These are phyloP conservation scores for Drosophila mojavensis DNA, from an alignment of 1,140 invertebrate species.

Conservation along the genomic window DNA sequence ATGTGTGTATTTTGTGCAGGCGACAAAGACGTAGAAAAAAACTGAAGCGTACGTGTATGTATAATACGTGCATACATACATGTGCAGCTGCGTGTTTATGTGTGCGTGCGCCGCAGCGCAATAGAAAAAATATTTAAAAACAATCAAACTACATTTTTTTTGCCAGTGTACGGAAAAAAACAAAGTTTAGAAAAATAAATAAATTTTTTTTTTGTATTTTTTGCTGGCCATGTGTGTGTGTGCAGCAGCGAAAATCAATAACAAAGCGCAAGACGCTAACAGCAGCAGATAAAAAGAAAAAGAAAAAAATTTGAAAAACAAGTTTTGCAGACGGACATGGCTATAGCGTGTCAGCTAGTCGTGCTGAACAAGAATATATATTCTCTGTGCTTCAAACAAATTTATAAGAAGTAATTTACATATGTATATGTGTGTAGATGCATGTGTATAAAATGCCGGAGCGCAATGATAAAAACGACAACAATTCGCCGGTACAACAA, in stretches of 20 bases:
- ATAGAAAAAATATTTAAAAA: conserved; percentile 60
- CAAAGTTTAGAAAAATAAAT: conserved; percentile 10
- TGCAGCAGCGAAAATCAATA: conserved; percentile 69
- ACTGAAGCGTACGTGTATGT: conserved; percentile 44
- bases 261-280: conserved; percentile 34
- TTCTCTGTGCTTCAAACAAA: conserved; percentile 4
- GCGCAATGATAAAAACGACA: conserved; percentile 61
- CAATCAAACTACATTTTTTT: conserved; percentile 36
- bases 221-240: conserved; percentile 31
- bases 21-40: conserved; percentile 45
- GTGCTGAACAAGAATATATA: conserved; percentile 20
- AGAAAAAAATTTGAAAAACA: conserved; percentile 37
- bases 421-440: not conserved
- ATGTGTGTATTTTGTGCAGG: conserved; percentile 28
- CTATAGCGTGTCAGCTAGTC: conserved; percentile 18
- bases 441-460: conserved; percentile 21
- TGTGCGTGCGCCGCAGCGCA: conserved; percentile 59
- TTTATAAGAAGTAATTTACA: conserved; percentile 10
- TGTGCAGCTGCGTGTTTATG: conserved; percentile 22
- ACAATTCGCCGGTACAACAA: conserved; percentile 38
- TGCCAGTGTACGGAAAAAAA: conserved; percentile 16
- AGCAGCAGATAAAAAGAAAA: conserved; percentile 16
- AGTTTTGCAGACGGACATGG: conserved; percentile 14
- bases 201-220: conserved; percentile 26
- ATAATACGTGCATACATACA: conserved; percentile 35